These are phyloP conservation scores for Cossypha dichroa DNA, from an alignment of 2,797 vertebrate species.

Conservation along the genomic window DNA sequence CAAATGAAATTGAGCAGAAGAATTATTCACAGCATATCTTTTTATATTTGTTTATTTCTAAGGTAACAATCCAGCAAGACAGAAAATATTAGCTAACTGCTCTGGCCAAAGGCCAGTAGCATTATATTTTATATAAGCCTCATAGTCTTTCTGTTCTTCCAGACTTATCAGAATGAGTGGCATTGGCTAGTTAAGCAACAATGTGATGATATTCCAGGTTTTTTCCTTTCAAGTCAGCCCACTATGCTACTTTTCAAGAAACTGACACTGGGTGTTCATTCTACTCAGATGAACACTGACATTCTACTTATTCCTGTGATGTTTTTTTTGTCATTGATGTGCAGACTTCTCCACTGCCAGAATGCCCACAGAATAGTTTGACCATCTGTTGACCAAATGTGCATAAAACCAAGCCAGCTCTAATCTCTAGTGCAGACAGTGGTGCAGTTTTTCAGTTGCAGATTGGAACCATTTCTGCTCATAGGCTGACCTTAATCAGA, in stretches of 20 bases:
- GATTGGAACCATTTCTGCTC: slow-evolving; percentile 65
- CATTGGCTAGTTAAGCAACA: slow-evolving; percentile 15
- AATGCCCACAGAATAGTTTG: slow-evolving; percentile 49
- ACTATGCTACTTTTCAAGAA: background rate
- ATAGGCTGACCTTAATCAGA: slow-evolving; percentile 71
- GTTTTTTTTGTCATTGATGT: slow-evolving; percentile 27
- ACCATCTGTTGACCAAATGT: slow-evolving; percentile 73
- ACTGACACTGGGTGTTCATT: background rate
- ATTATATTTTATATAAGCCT: slow-evolving; percentile 20
- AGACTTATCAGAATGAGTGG: background rate
- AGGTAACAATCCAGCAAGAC: background rate
- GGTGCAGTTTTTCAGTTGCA: slow-evolving; percentile 51
- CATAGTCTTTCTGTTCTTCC: background rate
- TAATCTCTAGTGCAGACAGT: slow-evolving; percentile 73
- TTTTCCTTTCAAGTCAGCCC: slow-evolving; percentile 31
- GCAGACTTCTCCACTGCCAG: slow-evolving; percentile 4
- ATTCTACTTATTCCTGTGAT: slow-evolving; percentile 58
- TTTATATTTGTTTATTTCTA: background rate
- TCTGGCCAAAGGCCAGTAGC: slow-evolving; percentile 2
- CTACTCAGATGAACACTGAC: slow-evolving; percentile 53
- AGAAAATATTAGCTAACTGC: slow-evolving; percentile 24
- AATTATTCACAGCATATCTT: background rate
- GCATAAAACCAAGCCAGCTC: slow-evolving; percentile 71
- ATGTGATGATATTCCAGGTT: background rate
- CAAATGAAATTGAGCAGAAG: slow-evolving; percentile 18